A percentile compares a stretch with the other conserved stretches of the same genome.
Conservation (phyloP, 2,797 vertebrate species). For the Gallinago nigripennis region DNA sequence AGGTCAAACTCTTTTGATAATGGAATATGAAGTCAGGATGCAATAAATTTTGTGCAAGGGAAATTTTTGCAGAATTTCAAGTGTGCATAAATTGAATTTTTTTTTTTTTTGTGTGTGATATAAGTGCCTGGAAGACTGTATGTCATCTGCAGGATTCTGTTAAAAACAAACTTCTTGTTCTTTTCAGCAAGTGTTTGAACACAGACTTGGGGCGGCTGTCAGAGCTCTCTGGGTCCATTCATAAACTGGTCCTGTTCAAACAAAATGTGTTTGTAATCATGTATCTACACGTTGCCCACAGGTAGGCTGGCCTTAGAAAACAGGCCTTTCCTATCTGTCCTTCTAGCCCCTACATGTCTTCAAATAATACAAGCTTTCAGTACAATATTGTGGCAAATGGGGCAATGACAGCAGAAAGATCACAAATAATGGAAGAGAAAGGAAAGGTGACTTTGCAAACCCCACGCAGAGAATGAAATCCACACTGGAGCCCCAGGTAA, state of each 20-base stretch:
- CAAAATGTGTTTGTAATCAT: background rate
- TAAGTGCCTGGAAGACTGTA: background rate
- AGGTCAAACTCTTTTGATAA: background rate
- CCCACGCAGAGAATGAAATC: background rate
- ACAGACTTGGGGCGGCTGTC: background rate
- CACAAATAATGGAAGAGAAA: background rate
- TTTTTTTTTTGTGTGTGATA: background rate
- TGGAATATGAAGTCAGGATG: background rate
- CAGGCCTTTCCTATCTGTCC: background rate
- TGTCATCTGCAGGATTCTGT: background rate
- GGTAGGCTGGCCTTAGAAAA: background rate
- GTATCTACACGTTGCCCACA: background rate
- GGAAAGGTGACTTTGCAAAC: background rate
- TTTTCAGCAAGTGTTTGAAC: background rate
- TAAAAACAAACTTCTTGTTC: background rate
- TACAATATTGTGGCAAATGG: background rate
- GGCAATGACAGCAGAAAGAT: background rate
- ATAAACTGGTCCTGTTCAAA: background rate
- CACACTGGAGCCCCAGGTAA: background rate
- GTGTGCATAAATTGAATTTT: background rate
- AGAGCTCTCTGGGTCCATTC: background rate
- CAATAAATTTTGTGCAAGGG: background rate
- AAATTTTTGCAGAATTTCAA: background rate
- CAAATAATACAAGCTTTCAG: background rate
- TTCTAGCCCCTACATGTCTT: background rate